Percentiles rank a stretch among this genome's conserved stretches.
phyloP scores from a whole-genome alignment of 2,797 vertebrate genomes.

The Notolabrus celidotus region DNA sequence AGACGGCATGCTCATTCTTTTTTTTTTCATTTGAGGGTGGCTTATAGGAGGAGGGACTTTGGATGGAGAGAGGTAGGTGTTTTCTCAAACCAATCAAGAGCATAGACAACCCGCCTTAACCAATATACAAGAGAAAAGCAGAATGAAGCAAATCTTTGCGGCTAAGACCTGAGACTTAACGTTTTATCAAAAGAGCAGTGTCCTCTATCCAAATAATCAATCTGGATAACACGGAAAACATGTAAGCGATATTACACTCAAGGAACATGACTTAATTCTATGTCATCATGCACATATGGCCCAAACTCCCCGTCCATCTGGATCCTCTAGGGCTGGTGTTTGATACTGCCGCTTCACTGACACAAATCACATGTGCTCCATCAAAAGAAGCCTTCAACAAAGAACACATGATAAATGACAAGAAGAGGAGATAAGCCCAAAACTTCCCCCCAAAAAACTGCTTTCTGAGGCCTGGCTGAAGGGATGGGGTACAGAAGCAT shows the following conservation, averaged over 20 bases:
- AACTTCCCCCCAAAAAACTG: slow-evolving; percentile 8
- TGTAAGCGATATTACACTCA: neutral
- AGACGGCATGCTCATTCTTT: neutral
- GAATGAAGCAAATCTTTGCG: neutral
- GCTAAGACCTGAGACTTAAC: neutral
- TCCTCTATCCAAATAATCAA: slow-evolving; percentile 5
- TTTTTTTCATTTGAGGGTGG: slow-evolving; percentile 3
- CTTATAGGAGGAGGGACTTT: neutral
- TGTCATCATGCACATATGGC: slow-evolving; percentile 50
- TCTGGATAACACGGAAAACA: slow-evolving; percentile 1
- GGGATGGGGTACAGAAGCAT: slow-evolving; percentile 1
- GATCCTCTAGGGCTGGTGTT: slow-evolving; percentile 48
- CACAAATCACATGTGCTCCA: slow-evolving; percentile 52
- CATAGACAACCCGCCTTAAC: neutral
- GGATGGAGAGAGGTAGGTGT: too few species aligned
- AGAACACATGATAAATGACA: slow-evolving; percentile 33
- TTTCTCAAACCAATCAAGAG: neutral
- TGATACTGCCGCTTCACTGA: slow-evolving; percentile 43
- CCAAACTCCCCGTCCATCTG: slow-evolving; percentile 63
- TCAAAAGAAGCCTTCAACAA: slow-evolving; percentile 51
- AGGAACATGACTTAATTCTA: slow-evolving; percentile 29
- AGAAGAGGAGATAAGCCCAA: slow-evolving; percentile 6
- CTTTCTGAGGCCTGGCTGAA: slow-evolving; percentile 11
- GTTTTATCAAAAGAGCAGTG: neutral
- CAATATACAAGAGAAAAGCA: neutral